Evolutionary conservation across 2,888 invertebrate genomes (phyloP).

Genomic region (Callyntrura guangdongensis): DNA sequence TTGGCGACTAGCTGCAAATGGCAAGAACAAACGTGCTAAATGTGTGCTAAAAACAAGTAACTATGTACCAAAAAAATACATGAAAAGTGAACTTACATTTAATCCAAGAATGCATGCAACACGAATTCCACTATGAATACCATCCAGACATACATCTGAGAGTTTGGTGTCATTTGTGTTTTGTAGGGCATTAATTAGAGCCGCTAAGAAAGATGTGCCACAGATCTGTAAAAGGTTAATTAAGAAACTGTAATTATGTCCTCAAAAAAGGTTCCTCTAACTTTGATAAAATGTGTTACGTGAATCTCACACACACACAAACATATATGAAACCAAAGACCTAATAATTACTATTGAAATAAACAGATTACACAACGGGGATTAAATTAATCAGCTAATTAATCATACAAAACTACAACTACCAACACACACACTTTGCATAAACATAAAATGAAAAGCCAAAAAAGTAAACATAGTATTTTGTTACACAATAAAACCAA

Average conservation of each 20-base stretch:
- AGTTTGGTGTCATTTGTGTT: slow-evolving; percentile 74
- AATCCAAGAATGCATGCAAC: slow-evolving; percentile 77
- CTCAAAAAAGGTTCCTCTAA: not conserved
- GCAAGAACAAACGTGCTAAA: too few relatives aligned
- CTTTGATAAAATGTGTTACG: too few relatives aligned
- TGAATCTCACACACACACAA: too few relatives aligned
- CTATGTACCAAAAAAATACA: not conserved
- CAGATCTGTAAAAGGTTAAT: slow-evolving; percentile 68
- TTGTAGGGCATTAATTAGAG: slow-evolving; percentile 77
- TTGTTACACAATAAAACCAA: not conserved
- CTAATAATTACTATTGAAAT: too few relatives aligned
- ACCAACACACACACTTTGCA: slow-evolving; percentile 1
- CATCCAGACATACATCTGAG: slow-evolving; percentile 79
- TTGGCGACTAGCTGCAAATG: slow-evolving; percentile 12
- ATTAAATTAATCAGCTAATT: slow-evolving; percentile 6
- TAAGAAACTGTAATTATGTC: not conserved
- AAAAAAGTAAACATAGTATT: too few relatives aligned
- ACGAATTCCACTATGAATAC: slow-evolving; percentile 77
- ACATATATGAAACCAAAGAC: not conserved
- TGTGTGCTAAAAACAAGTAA: not conserved
- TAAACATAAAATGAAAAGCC: not conserved
- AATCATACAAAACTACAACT: not conserved
- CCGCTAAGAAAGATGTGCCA: slow-evolving; percentile 75
- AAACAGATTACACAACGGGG: not conserved
- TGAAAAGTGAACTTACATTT: slow-evolving; percentile 68